phyloP scores from a whole-genome alignment of 2,888 invertebrate genomes.

The Andrena flavipes region DNA sequence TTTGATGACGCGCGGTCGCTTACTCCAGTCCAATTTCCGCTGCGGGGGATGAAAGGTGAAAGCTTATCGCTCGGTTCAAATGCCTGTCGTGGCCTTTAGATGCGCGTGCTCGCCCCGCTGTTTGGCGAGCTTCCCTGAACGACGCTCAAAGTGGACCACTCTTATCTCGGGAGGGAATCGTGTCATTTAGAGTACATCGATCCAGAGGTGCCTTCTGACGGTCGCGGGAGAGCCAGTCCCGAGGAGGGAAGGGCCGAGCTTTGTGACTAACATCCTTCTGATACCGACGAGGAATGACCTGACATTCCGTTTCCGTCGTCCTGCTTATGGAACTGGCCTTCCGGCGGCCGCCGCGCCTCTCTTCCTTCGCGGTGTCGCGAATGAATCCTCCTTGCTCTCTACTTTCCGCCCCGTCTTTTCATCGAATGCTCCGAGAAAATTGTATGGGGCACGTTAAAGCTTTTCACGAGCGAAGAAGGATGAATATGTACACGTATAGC shows the following conservation, averaged over 20 bases:
- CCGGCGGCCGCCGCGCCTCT: background rate
- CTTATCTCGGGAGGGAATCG: constrained; percentile 66
- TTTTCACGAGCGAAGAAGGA: constrained; percentile 3
- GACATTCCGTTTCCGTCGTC: constrained; percentile 12
- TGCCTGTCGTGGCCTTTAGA: constrained; percentile 58
- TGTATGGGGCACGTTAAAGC: background rate
- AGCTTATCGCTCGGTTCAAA: constrained; percentile 68
- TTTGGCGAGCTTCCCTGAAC: constrained; percentile 60
- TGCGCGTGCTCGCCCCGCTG: constrained; percentile 46
- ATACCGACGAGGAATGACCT: constrained; percentile 31
- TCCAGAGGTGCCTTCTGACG: constrained; percentile 35
- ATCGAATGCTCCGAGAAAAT: constrained; percentile 12
- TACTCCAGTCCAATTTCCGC: constrained; percentile 64
- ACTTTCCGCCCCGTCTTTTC: background rate
- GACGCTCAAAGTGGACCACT: constrained; percentile 60
- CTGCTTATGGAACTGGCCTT: constrained; percentile 14
- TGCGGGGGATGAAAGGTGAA: constrained; percentile 40
- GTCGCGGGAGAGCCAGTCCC: constrained; percentile 13
- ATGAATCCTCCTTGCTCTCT: background rate
- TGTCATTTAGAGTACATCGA: constrained; percentile 60
- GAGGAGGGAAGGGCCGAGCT: constrained; percentile 6
- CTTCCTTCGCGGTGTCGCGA: background rate
- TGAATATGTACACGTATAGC: background rate
- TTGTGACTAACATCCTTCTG: constrained; percentile 31
- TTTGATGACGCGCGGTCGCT: constrained; percentile 43